Conservation (phyloP, 2,888 invertebrate species). For the Sceliomorpha sp. region DNA sequence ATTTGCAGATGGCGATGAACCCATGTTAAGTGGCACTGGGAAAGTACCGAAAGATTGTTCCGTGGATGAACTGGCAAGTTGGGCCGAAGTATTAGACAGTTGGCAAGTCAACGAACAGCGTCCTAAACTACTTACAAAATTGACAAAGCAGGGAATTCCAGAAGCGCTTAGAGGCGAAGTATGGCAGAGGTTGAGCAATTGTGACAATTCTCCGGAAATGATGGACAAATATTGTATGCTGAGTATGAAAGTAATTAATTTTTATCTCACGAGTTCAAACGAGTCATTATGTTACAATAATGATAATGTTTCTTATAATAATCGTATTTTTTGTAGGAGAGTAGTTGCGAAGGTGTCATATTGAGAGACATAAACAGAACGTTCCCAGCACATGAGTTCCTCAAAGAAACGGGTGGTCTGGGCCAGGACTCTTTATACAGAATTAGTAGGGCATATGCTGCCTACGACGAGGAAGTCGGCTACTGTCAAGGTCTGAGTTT, state of each 20-base stretch:
- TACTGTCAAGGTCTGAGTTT: slow-evolving; percentile 99
- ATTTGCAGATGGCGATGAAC: slow-evolving; percentile 96
- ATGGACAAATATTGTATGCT: slow-evolving; percentile 96
- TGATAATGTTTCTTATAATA: too few species aligned
- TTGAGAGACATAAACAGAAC: slow-evolving; percentile 98
- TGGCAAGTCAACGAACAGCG: slow-evolving; percentile 85
- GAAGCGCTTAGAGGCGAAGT: slow-evolving; percentile 98
- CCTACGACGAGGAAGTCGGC: slow-evolving; percentile 98
- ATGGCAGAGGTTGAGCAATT: slow-evolving; percentile 96
- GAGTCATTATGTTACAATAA: too few species aligned
- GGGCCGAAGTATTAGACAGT: slow-evolving; percentile 93
- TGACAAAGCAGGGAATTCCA: slow-evolving; percentile 94
- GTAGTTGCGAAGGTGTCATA: slow-evolving; percentile 96
- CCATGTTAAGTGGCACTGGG: slow-evolving; percentile 98
- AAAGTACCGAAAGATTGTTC: slow-evolving; percentile 98
- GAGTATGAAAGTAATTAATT: slow-evolving; percentile 89
- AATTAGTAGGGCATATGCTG: slow-evolving; percentile 98
- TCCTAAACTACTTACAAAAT: slow-evolving; percentile 90
- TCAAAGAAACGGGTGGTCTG: slow-evolving; percentile 95
- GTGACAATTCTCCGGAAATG: slow-evolving; percentile 90
- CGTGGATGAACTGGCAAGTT: slow-evolving; percentile 94
- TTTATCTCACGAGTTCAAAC: too few species aligned
- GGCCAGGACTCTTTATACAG: slow-evolving; percentile 98
- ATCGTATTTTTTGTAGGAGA: slow-evolving; percentile 87
- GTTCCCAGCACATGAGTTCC: slow-evolving; percentile 99